Evolutionary conservation across 2,797 vertebrate genomes (phyloP).

Genomic region (Catharus ustulatus): DNA sequence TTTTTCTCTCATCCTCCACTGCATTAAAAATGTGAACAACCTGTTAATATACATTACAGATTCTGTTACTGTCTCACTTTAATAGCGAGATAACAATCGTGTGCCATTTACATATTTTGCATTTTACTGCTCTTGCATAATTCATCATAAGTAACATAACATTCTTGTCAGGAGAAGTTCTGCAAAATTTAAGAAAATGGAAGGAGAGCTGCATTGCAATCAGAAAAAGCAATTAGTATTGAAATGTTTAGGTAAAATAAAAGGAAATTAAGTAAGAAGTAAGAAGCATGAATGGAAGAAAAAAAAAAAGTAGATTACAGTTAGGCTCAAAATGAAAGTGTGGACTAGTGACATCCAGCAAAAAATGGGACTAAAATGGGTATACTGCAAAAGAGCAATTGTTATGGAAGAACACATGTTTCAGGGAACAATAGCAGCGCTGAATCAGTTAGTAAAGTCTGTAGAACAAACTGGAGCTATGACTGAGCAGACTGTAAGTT

Average conservation of each 20-base stretch:
- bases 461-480: neutral
- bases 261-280: constrained; percentile 4
- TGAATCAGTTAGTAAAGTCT: constrained; percentile 1
- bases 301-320: constrained; percentile 3
- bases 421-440: neutral
- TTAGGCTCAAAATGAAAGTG: neutral
- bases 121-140: constrained; percentile 63
- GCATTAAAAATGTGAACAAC: constrained; percentile 13
- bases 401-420: neutral
- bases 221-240: constrained; percentile 14
- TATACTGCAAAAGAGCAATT: constrained; percentile 12
- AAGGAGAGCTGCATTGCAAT: neutral
- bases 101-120: constrained; percentile 59
- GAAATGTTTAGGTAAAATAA: neutral
- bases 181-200: constrained; percentile 36
- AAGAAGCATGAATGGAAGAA: neutral
- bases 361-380: constrained; percentile 8
- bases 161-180: constrained; percentile 34
- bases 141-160: constrained; percentile 50
- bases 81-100: constrained; percentile 28
- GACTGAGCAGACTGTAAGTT: neutral
- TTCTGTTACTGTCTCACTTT: constrained; percentile 35
- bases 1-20: neutral
- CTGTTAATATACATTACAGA: constrained; percentile 55
- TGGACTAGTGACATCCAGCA: neutral